Conservation (phyloP, 2,888 invertebrate species). For the Philereme vetulata region DNA sequence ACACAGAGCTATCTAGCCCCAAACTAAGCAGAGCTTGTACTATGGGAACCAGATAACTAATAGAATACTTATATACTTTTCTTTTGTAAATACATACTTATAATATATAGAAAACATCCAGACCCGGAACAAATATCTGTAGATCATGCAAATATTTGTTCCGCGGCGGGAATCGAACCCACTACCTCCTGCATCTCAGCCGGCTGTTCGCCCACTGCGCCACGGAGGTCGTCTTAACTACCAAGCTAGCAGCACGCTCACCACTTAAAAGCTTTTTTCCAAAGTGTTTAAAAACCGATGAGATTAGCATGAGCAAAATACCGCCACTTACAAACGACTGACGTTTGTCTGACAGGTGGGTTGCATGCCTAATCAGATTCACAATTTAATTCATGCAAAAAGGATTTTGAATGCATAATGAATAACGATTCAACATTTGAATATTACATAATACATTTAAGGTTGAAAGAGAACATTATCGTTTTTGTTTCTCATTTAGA, state of each 20-base stretch:
- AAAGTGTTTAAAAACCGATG: conserved; percentile 21
- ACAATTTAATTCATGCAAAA: conserved; percentile 28
- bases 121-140: too few species aligned
- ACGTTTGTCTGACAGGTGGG: conserved; percentile 35
- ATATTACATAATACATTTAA: conserved; percentile 23
- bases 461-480: conserved; percentile 8
- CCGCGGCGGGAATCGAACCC: too few species aligned
- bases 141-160: too few species aligned
- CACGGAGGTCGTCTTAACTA: too few species aligned
- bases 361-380: conserved; percentile 27
- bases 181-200: too few species aligned
- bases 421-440: conserved; percentile 29
- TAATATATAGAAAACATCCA: too few species aligned
- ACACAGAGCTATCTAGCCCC: too few species aligned
- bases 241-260: neutral
- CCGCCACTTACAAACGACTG: conserved; percentile 31
- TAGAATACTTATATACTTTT: too few species aligned
- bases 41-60: too few species aligned
- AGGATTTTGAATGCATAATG: conserved; percentile 25
- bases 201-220: too few species aligned
- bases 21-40: too few species aligned
- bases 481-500: conserved; percentile 13
- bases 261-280: neutral
- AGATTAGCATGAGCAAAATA: conserved; percentile 49
- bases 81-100: too few species aligned